These are phyloP conservation scores for Rhynchotus rufescens DNA, from an alignment of 2,797 vertebrate genomes.

Conservation along the genomic window DNA sequence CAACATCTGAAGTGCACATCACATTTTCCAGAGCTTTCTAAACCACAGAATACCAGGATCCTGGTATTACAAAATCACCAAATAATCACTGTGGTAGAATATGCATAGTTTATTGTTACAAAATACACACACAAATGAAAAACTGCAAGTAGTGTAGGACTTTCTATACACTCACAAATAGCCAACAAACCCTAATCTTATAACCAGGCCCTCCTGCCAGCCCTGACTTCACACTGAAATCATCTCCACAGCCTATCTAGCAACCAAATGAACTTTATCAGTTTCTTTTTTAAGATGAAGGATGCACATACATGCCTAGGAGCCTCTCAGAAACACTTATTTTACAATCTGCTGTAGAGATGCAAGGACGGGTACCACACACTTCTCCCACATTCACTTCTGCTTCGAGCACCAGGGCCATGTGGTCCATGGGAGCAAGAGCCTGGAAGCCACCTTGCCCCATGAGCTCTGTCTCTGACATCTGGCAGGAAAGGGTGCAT, in stretches of 20 bases:
- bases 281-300: not conserved
- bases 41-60: not conserved
- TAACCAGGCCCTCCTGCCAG: not conserved
- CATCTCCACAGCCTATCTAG: not conserved
- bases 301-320: not conserved
- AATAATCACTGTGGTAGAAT: not conserved
- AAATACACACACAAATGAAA: not conserved
- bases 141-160: not conserved
- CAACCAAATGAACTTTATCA: not conserved
- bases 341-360: not conserved
- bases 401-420: not conserved
- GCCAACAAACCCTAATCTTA: not conserved
- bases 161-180: not conserved
- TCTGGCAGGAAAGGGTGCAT: accelerated
- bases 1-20: not conserved
- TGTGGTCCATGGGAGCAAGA: accelerated
- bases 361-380: not conserved
- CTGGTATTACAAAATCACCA: not conserved
- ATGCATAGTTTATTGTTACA: constrained; percentile 7
- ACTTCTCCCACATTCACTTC: not conserved
- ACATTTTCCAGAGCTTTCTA: not conserved
- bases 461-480: not conserved
- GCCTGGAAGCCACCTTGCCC: not conserved
- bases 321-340: not conserved
- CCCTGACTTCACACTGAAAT: not conserved